Evolutionary conservation across 2,888 invertebrate species (phyloP).

Genomic region (Epirrhoe tristata): DNA sequence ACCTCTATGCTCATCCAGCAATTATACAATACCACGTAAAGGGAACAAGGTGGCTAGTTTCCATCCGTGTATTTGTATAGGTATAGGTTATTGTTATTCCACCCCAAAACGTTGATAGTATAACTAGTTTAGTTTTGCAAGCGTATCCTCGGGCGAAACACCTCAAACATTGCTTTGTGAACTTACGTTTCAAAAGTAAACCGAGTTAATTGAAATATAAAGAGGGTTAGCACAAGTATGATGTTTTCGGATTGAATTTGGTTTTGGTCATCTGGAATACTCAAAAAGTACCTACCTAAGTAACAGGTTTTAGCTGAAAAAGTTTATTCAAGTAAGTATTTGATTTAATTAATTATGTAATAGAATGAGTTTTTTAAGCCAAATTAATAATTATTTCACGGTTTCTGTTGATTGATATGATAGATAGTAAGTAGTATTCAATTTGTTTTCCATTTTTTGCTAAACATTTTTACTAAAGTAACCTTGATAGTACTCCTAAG

Average conservation of each 20-base stretch:
- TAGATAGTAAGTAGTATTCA: no score
- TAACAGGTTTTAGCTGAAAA: no score
- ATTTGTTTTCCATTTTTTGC: no score
- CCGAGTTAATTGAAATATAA: constrained; percentile 77
- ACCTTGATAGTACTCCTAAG: no score
- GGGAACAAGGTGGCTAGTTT: constrained; percentile 3
- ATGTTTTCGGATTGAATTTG: background rate
- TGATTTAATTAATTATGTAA: no score
- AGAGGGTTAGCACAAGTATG: background rate
- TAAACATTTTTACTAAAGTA: no score
- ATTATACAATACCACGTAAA: background rate
- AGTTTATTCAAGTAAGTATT: no score
- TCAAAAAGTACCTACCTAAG: no score
- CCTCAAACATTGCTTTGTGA: constrained; percentile 73
- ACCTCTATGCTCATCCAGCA: background rate
- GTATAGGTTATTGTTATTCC: constrained; percentile 55
- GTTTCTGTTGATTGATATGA: no score
- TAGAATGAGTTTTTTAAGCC: no score
- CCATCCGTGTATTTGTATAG: constrained; percentile 53
- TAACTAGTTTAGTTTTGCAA: constrained; percentile 62
- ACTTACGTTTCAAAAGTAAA: constrained; percentile 76
- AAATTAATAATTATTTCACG: no score
- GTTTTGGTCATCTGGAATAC: no score
- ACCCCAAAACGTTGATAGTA: constrained; percentile 54
- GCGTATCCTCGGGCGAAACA: constrained; percentile 64